Base-by-base conservation (phyloP, 2,113 vertebrate genomes). In the Thymallus thymallus region DNA sequence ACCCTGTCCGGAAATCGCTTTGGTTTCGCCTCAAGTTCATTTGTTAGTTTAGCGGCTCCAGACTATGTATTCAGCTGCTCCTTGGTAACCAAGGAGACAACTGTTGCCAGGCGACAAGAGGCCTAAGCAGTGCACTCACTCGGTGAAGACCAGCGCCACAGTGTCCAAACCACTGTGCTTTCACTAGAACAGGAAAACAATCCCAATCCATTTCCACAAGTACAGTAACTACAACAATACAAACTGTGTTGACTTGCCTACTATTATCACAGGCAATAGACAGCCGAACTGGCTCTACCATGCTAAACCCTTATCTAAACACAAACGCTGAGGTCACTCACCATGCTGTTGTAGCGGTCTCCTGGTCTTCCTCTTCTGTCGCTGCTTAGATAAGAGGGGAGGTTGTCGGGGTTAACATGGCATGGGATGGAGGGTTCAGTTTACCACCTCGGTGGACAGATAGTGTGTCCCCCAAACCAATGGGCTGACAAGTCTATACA, bases 311-410 rank as follows among this genome's bases (percentile, higher is more conserved):
- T 41, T 41, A 41, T 41, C 35, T 9, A 41, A 41, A 10, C 35
- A 41, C 0, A 41, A 41, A 41, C 10, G 35, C 35, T 10, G 56
- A 16, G 29, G 60, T 26, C 58, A 80, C 95, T 78, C 93, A 98
- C 97, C 97, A 98, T 96, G 92, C 95, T 96, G 86, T 98, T 96
- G 0, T 98, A 98, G 73, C 96, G 96, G 51, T 98, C 97, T 86
- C 94, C 94, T 0, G 95, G 95, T 90, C 97, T 90, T 78, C 95
- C 94, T 85, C 97, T 93, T 87, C 96, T 92, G 89, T 98, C 96
- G 68, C 95, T 94, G 26, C 72, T 68, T 69, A 85, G n/a, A 70
- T 75, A 26, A 9, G 55, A 26, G 35, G 35, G 35, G 9, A 45
- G 3, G 61, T n/a, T 16, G 14, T 26, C 13, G 29, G 13, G 26